Evolutionary conservation across 2,797 vertebrate species (phyloP).

Genomic region (Chiropotes sagulatus): DNA sequence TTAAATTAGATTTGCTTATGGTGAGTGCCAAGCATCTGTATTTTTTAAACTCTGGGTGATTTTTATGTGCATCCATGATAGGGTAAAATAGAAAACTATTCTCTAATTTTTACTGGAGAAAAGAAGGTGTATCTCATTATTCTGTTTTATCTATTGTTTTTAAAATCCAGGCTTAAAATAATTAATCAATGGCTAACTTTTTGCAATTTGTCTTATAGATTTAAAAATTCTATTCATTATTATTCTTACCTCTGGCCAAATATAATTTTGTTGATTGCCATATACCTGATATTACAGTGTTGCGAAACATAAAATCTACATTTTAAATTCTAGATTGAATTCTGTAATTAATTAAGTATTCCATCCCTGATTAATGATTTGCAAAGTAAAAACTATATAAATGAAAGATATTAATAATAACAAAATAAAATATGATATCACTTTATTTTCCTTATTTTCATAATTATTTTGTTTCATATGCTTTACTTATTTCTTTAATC

Average conservation of each 20-base stretch:
- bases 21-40: neutral
- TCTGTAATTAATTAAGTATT: neutral
- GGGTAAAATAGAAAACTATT: neutral
- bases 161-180: neutral
- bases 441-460: neutral
- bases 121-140: neutral
- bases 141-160: neutral
- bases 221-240: neutral
- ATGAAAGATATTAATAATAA: neutral
- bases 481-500: neutral
- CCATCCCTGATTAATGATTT: neutral
- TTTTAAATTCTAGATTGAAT: conserved; percentile 30
- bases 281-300: neutral
- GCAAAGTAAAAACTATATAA: neutral
- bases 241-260: neutral
- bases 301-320: neutral
- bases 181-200: neutral
- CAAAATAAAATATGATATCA: neutral
- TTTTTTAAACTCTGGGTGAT: neutral
- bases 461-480: neutral
- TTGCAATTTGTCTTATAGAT: neutral
- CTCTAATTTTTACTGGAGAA: conserved; percentile 17
- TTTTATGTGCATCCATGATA: neutral
- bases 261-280: neutral
- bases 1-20: neutral